Base-by-base conservation (phyloP, 2,888 invertebrate species). In the Aphrophora alni region DNA sequence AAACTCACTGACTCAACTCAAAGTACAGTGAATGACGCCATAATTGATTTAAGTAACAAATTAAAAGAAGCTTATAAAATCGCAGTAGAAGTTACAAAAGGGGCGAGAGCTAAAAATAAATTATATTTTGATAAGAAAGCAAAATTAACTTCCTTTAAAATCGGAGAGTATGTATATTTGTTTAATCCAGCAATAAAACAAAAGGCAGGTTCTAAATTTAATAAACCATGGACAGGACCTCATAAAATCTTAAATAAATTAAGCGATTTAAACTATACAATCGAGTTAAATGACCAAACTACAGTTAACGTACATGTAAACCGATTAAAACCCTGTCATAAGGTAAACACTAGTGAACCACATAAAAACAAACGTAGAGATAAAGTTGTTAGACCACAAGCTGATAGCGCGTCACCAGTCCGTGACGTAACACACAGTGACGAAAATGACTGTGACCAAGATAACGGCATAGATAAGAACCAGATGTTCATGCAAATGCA, bases 271-370 rank as follows among this genome's bases (percentile, higher is more conserved):
- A 76, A 76, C n/a, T 76, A 76, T 68, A 38, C 12, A 10, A 76
- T 76, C 7, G 68, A 76, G 24, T 68, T n/a, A 28, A 38, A 10
- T 68, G n/a, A 76, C 59, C 25, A 21, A 28, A 38, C 38, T 68
- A 27, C 21, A 69, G n/a, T n/a, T 76, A 28, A 69, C 28, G n/a
- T n/a, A n/a, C 59, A 76, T 68, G 27, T 28, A 27, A 76, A 76
- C n/a, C 3, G 76, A n/a, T 68, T 76, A 76, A 76, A 76, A 68
- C 8, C 76, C n/a, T 76, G n/a, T n/a, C n/a, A n/a, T n/a, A n/a
- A n/a, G n/a, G n/a, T n/a, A n/a, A n/a, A n/a, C n/a, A n/a, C n/a
- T n/a, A n/a, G n/a, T n/a, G n/a, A n/a, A n/a, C n/a, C n/a, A n/a
- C n/a, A n/a, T n/a, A n/a, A n/a, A n/a, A n/a, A n/a, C n/a, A n/a